Evolutionary conservation across 2,113 vertebrate species (phyloP).

Genomic region (Cinclus mexicanus): DNA sequence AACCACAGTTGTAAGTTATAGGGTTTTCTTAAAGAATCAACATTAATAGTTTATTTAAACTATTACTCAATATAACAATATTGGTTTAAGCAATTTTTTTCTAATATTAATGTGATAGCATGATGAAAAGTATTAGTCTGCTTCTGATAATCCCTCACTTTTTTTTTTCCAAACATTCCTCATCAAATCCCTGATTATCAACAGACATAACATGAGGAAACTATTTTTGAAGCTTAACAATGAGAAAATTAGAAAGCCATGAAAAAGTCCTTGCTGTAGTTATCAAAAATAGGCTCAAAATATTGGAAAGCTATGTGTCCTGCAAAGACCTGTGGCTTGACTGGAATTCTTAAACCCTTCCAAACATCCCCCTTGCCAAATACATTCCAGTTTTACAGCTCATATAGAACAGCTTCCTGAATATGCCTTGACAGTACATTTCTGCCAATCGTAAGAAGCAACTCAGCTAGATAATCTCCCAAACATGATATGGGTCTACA

Average conservation of each 20-base stretch:
- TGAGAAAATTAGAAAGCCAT: background rate
- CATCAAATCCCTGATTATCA: background rate
- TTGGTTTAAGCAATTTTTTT: background rate
- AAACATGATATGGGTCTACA: background rate
- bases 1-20: background rate
- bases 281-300: background rate
- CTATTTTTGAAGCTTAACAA: background rate
- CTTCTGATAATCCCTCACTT: background rate
- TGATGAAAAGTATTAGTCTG: background rate
- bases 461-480: background rate
- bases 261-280: background rate
- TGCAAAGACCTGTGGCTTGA: background rate
- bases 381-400: background rate
- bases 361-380: background rate
- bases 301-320: background rate
- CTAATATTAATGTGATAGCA: background rate
- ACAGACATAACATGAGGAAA: background rate
- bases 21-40: background rate
- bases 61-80: background rate
- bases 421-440: background rate
- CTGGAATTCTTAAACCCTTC: background rate
- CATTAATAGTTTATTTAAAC: background rate
- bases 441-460: background rate
- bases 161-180: background rate
- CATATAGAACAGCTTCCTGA: background rate